Percentiles rank a stretch among this genome's conserved stretches.
Conservation (phyloP, 2,113 vertebrate genomes). For the Alaudala cheleensis region DNA sequence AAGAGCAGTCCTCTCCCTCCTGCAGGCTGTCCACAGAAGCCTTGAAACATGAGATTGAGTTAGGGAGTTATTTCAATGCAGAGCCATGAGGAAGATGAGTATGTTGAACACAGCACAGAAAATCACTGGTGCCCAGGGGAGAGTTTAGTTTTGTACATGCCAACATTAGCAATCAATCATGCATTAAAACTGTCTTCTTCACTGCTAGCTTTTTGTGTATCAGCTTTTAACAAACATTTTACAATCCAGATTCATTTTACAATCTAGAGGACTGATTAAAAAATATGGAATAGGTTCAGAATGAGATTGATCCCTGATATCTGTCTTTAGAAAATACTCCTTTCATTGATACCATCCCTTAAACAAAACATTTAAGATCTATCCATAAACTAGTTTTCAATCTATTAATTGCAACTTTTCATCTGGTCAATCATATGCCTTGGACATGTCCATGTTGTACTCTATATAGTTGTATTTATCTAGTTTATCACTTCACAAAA, state of each 20-base stretch:
- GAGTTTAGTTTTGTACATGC: neutral
- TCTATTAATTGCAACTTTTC: neutral
- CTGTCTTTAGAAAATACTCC: neutral
- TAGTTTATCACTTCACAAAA: neutral
- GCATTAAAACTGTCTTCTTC: neutral
- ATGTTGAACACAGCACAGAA: neutral
- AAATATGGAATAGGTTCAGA: neutral
- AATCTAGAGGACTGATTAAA: neutral
- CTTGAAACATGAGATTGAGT: conserved; percentile 16
- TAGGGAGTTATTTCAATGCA: neutral
- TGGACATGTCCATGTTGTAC: neutral
- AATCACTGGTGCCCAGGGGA: neutral
- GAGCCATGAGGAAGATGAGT: neutral
- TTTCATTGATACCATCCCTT: neutral
- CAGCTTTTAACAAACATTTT: neutral
- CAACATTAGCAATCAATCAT: neutral
- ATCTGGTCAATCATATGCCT: neutral
- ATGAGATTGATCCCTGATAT: neutral
- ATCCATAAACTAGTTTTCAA: neutral
- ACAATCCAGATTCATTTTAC: neutral
- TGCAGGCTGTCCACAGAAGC: conserved; percentile 12
- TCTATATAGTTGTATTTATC: neutral
- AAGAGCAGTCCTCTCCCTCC: conserved; percentile 3
- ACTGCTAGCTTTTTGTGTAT: neutral
- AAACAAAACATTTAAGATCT: neutral